Percentiles rank a stretch among this genome's conserved stretches.
These are phyloP conservation scores for Dermolepida albohirtum DNA, from an alignment of 2,888 invertebrate species.

Conservation along the genomic window DNA sequence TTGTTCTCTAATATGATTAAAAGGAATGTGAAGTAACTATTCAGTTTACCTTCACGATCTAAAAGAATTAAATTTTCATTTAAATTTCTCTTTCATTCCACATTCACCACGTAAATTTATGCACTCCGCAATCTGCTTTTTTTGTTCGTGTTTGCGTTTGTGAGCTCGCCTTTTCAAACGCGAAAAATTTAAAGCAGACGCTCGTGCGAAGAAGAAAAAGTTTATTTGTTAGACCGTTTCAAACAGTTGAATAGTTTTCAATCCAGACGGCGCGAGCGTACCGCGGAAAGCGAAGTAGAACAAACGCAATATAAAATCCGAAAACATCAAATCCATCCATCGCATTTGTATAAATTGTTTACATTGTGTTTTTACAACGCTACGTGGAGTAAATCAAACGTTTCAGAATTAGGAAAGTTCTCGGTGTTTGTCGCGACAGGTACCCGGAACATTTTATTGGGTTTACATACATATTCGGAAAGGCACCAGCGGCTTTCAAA, in stretches of 20 bases:
- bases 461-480: conserved; percentile 22
- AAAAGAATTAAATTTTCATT: too few species aligned
- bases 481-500: conserved; percentile 38
- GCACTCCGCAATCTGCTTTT: too few species aligned
- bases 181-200: too few species aligned
- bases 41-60: too few species aligned
- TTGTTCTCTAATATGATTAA: too few species aligned
- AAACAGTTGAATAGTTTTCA: conserved; percentile 18
- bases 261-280: background rate
- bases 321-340: conserved; percentile 23
- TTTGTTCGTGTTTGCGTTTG: too few species aligned
- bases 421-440: conserved; percentile 8
- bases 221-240: background rate
- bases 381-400: conserved; percentile 14
- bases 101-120: too few species aligned
- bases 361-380: conserved; percentile 35
- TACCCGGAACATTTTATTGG: conserved; percentile 17
- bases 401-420: conserved; percentile 24
- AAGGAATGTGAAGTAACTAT: too few species aligned
- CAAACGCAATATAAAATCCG: background rate
- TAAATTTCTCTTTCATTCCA: too few species aligned
- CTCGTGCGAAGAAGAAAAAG: background rate
- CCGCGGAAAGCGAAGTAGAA: background rate
- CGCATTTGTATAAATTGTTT: conserved; percentile 39
- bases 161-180: too few species aligned